Evolutionary conservation across 2,888 invertebrate genomes (phyloP).

Genomic region (Bugula neritina): DNA sequence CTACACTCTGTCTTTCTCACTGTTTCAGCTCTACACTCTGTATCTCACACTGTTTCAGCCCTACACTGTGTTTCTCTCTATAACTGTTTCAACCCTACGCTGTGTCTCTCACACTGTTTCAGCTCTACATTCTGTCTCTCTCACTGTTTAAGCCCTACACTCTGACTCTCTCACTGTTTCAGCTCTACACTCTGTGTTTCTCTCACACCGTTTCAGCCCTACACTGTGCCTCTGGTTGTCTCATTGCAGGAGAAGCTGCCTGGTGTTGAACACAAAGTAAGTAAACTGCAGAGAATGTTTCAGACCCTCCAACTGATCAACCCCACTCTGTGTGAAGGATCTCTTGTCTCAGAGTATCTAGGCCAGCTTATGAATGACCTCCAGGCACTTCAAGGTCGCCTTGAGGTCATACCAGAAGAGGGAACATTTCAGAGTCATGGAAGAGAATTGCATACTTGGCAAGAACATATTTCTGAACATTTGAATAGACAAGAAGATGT

Average conservation of each 20-base stretch:
- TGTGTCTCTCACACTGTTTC: no score
- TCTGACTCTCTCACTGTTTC: no score
- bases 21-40: no score
- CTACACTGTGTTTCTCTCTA: no score
- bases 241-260: constrained; percentile 20
- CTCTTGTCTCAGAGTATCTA: constrained; percentile 15
- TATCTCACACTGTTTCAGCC: no score
- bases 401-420: constrained; percentile 24
- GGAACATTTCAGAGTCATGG: not conserved
- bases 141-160: no score
- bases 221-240: not conserved
- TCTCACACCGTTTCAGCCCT: no score
- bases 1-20: no score
- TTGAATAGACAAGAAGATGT: not conserved
- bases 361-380: constrained; percentile 24
- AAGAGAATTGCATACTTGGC: constrained; percentile 6
- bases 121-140: no score
- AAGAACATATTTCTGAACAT: constrained; percentile 12
- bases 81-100: no score
- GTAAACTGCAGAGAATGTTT: constrained; percentile 23
- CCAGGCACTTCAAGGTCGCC: constrained; percentile 17
- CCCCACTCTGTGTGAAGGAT: constrained; percentile 5
- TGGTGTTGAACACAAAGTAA: constrained; percentile 21
- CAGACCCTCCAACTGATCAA: constrained; percentile 16
- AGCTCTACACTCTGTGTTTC: no score